phyloP scores from a whole-genome alignment of 2,888 invertebrate genomes.

The Clivina fossor region DNA sequence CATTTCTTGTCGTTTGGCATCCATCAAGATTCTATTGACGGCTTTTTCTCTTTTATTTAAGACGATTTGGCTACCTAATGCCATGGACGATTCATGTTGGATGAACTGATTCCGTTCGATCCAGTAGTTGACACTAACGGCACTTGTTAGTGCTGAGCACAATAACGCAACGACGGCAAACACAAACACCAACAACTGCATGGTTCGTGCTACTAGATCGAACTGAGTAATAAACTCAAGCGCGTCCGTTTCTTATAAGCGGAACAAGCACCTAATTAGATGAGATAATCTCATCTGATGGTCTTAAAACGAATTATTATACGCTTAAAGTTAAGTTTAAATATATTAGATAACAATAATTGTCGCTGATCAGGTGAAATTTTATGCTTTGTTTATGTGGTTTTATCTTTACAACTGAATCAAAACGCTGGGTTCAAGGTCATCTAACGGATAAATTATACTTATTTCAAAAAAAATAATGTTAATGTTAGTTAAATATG shows the following conservation, averaged over 20 bases:
- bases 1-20: conserved; percentile 38
- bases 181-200: background rate
- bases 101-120: conserved; percentile 39
- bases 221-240: background rate
- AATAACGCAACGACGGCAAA: conserved; percentile 2
- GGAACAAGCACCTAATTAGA: background rate
- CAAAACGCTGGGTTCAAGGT: too few species aligned
- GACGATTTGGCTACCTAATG: conserved; percentile 38
- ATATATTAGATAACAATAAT: too few species aligned
- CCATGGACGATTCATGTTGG: conserved; percentile 35
- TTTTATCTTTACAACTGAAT: too few species aligned
- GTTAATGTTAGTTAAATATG: too few species aligned
- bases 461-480: too few species aligned
- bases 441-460: too few species aligned
- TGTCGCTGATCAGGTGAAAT: too few species aligned
- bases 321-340: too few species aligned
- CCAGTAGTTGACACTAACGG: conserved; percentile 40
- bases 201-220: too few species aligned
- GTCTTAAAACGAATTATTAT: too few species aligned
- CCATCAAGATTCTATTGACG: conserved; percentile 38
- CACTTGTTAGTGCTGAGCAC: too few species aligned
- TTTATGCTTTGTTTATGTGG: too few species aligned
- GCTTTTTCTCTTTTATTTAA: conserved; percentile 37
- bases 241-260: background rate
- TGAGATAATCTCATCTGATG: background rate